Evolutionary conservation across 2,888 invertebrate species (phyloP), one percentile per base, ranked within the genome.

Genomic region (Pantelozetes paolii): DNA sequence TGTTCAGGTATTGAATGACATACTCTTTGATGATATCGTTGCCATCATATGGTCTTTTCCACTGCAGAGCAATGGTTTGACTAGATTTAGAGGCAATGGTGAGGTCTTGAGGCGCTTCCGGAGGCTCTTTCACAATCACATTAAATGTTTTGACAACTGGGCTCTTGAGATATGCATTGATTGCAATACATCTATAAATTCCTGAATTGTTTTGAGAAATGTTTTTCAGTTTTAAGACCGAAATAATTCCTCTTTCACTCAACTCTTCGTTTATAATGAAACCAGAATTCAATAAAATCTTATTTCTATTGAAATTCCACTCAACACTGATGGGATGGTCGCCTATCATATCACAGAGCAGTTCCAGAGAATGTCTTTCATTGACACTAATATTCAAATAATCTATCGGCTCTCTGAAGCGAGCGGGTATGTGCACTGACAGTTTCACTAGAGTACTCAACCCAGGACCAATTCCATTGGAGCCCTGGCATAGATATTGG

Each of bases 381-480:
- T 42, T 20, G 1, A 69, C 45, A 28, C 42, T 69, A 26, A 42
- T 28, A 69, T 69, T 45, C 20, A 45, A 8, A 3, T 26, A 42
- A 13, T 69, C 42, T 5, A 13, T 26, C 26, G 42, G 45, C 3
- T 69, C 69, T 28, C 45, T 45, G 45, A 69, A 69, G 15, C 45
- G n/a, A 9, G 20, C 69, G 45, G 69, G 69, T 45, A 69, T 69
- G 45, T 69, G 69, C 13, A 96, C 95, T 79, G 91, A 93, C 78
- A 97, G 90, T 79, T 91, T 87, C 79, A 95, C 92, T 28, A 96
- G 94, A 78, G 95, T 95, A 72, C 95, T 96, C 42, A 96, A 85
- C 80, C 94, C 95, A 76, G 94, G 91, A 76, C 95, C 95, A 79
- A 97, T 94, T 79, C 94, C 93, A 83, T 97, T 97, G 69, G 92